Evolutionary conservation across 2,113 vertebrate species (phyloP).

Genomic region (Thomomys bottae): DNA sequence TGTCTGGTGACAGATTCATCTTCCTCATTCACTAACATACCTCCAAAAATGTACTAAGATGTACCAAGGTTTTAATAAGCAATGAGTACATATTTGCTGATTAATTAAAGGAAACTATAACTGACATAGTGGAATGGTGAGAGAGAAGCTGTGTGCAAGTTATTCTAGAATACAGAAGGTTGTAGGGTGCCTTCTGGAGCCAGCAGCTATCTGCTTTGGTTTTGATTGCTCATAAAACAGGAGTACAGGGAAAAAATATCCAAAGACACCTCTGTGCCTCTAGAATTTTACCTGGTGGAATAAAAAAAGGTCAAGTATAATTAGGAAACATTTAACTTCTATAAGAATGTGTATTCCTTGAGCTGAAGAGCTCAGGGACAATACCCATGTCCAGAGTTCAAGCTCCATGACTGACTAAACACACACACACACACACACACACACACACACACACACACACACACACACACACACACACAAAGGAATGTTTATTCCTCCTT

Average conservation of each 20-base stretch:
- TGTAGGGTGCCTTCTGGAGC: not conserved
- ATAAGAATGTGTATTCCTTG: not conserved
- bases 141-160: not conserved
- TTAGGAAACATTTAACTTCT: not conserved
- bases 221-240: constrained; percentile 55
- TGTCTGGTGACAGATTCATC: not conserved
- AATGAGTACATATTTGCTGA: not conserved
- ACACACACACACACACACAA: no score
- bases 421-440: no score
- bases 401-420: no score
- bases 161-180: not conserved
- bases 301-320: constrained; percentile 59
- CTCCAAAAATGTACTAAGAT: not conserved
- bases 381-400: no score
- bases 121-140: not conserved
- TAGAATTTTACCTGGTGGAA: constrained; percentile 43
- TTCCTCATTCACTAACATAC: not conserved
- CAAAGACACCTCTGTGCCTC: not conserved
- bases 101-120: not conserved
- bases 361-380: no score
- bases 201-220: not conserved
- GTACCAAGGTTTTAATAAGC: not conserved
- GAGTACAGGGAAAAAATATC: not conserved
- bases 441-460: no score
- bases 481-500: not conserved